phyloP scores from a whole-genome alignment of 2,888 invertebrate species.

The Coleophora flavipennella region DNA sequence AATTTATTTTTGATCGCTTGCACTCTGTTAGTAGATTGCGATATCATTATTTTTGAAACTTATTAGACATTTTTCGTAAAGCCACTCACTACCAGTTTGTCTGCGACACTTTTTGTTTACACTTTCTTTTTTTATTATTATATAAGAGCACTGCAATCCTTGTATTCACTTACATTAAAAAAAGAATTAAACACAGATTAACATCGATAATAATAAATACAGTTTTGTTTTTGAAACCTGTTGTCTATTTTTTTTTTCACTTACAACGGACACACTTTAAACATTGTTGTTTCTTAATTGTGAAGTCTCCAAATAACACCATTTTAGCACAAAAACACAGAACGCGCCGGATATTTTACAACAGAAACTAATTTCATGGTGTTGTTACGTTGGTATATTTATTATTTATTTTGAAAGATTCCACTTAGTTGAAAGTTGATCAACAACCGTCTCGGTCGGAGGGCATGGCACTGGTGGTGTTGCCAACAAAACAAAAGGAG shows the following conservation, averaged over 20 bases:
- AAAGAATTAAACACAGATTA: not conserved
- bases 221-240: conserved; percentile 16
- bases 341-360: not conserved
- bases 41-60: conserved; percentile 56
- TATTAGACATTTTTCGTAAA: conserved; percentile 38
- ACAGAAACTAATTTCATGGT: not conserved
- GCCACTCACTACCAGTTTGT: not conserved
- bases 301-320: too few species aligned
- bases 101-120: not conserved
- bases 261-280: too few species aligned
- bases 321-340: not conserved
- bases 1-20: conserved; percentile 78
- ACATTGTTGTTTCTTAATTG: too few species aligned
- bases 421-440: not conserved
- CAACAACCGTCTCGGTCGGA: conserved; percentile 12
- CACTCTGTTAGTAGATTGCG: conserved; percentile 68
- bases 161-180: too few species aligned
- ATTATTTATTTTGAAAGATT: conserved; percentile 30
- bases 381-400: not conserved
- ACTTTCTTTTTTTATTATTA: not conserved
- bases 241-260: conserved; percentile 15
- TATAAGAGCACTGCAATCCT: too few species aligned
- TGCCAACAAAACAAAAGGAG: conserved; percentile 22
- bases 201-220: too few species aligned
- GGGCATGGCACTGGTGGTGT: conserved; percentile 34